These are phyloP conservation scores for Chaetogeoica ovagalla DNA, from an alignment of 2,888 invertebrate species.

Conservation along the genomic window DNA sequence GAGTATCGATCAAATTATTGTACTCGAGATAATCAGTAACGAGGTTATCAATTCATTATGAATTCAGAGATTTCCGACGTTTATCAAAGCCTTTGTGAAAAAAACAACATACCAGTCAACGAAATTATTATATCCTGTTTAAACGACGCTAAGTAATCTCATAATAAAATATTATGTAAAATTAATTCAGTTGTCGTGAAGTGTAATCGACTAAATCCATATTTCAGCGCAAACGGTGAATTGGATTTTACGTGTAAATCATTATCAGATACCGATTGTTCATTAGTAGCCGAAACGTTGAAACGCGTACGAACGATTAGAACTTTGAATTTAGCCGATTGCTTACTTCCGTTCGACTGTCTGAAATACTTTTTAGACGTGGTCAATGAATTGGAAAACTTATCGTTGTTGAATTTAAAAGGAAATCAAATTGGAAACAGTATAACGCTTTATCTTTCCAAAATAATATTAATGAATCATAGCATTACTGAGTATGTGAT, in stretches of 20 bases:
- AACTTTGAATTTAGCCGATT: conserved; percentile 30
- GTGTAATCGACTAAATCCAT: background rate
- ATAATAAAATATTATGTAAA: background rate
- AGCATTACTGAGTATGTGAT: conserved; percentile 29
- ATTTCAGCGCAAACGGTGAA: conserved; percentile 12
- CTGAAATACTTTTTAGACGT: conserved; percentile 19
- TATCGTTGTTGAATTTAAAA: conserved; percentile 27
- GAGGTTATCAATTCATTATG: background rate
- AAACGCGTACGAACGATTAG: background rate
- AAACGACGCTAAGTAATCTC: conserved; percentile 2
- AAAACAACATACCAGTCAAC: background rate
- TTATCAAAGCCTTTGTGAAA: conserved; percentile 18
- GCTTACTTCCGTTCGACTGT: conserved; percentile 5
- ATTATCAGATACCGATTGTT: conserved; percentile 14
- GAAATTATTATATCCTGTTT: conserved; percentile 15
- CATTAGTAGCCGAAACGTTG: conserved; percentile 9
- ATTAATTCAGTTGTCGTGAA: background rate
- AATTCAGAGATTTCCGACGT: conserved; percentile 1
- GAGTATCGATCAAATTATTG: background rate
- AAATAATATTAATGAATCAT: conserved; percentile 13
- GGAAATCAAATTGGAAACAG: conserved; percentile 34
- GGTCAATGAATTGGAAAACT: background rate
- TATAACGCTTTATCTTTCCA: conserved; percentile 8
- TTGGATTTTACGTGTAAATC: conserved; percentile 16
- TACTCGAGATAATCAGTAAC: background rate